Evolutionary conservation across 1,140 invertebrate species (phyloP).

Genomic region (Chelonus insularis): DNA sequence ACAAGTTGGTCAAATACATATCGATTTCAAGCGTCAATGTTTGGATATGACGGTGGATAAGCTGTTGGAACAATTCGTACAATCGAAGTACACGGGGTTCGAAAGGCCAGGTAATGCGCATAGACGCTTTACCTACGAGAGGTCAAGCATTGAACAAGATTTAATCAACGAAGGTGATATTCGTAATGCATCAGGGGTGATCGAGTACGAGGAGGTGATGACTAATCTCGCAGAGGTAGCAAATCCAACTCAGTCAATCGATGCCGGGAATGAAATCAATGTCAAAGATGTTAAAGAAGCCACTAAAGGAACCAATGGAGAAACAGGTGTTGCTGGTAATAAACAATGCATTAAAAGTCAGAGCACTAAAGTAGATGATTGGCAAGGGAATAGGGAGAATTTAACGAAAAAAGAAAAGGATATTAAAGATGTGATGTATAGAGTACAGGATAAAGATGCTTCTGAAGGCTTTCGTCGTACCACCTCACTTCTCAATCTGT

Average conservation of each 20-base stretch:
- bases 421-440: conserved; percentile 28
- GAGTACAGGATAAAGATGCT: conserved; percentile 53
- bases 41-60: conserved; percentile 90
- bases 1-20: conserved; percentile 84
- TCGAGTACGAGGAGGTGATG: conserved; percentile 64
- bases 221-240: conserved; percentile 54
- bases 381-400: conserved; percentile 54
- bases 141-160: background rate
- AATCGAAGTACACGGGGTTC: conserved; percentile 86
- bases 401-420: conserved; percentile 42
- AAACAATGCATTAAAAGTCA: conserved; percentile 53
- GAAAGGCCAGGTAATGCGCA: conserved; percentile 79
- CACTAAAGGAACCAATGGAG: conserved; percentile 54
- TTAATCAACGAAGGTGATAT: conserved; percentile 21
- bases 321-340: conserved; percentile 59
- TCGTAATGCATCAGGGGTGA: conserved; percentile 42
- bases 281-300: conserved; percentile 38
- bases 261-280: conserved; percentile 35
- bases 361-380: conserved; percentile 50
- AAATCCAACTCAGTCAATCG: conserved; percentile 41
- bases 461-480: conserved; percentile 86
- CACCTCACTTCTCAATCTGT: conserved; percentile 90
- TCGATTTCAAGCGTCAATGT: conserved; percentile 88
- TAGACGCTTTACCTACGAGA: conserved; percentile 13
- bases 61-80: conserved; percentile 85